Conservation (phyloP, 2,797 vertebrate species). For the Epinephelus awoara region DNA sequence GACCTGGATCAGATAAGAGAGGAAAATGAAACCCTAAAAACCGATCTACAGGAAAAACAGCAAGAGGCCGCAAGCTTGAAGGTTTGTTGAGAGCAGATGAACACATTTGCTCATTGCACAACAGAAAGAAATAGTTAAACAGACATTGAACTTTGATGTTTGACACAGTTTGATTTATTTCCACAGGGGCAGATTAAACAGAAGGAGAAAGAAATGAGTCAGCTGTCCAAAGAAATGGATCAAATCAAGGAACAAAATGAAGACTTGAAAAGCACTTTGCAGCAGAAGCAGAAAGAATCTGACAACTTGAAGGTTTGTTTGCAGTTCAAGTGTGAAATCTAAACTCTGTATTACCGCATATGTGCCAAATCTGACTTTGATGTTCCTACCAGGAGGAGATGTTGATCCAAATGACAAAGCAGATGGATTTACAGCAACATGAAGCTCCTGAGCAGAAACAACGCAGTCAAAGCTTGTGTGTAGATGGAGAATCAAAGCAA, state of each 20-base stretch:
- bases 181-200: constrained; percentile 85
- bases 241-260: constrained; percentile 57
- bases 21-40: constrained; percentile 66
- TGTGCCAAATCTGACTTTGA: neutral
- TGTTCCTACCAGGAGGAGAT: constrained; percentile 48
- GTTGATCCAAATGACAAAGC: constrained; percentile 36
- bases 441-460: constrained; percentile 22
- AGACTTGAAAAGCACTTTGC: constrained; percentile 50
- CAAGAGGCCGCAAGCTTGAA: constrained; percentile 64
- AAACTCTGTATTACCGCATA: fast-evolving
- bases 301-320: constrained; percentile 73
- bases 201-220: constrained; percentile 74
- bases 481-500: neutral
- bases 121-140: neutral
- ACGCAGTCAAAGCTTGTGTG: constrained; percentile 7
- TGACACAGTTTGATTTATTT: constrained; percentile 18
- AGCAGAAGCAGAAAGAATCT: constrained; percentile 68
- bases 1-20: constrained; percentile 59
- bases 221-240: constrained; percentile 64
- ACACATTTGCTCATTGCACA: constrained; percentile 19
- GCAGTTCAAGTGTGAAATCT: neutral
- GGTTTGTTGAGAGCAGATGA: constrained; percentile 58
- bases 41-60: constrained; percentile 54
- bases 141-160: constrained; percentile 35
- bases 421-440: constrained; percentile 47